Evolutionary conservation across 2,797 vertebrate genomes (phyloP).

Genomic region (Neostethus bicornis): DNA sequence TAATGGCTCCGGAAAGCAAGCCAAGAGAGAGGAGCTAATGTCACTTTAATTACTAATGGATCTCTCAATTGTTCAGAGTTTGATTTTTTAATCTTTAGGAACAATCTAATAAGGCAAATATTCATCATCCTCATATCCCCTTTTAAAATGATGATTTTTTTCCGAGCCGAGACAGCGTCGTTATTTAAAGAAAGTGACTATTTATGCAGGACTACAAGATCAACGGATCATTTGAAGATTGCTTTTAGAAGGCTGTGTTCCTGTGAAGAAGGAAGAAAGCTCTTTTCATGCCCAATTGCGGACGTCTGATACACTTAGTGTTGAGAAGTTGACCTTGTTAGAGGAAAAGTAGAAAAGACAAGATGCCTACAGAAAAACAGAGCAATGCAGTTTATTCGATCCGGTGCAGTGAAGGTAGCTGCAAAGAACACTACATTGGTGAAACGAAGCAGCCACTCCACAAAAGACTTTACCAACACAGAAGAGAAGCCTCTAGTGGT

Average conservation of each 20-base stretch:
- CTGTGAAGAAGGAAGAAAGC: slow-evolving; percentile 45
- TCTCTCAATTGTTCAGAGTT: slow-evolving; percentile 79
- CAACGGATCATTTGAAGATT: slow-evolving; percentile 77
- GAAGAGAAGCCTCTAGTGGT: too few species aligned
- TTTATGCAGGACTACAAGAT: slow-evolving; percentile 62
- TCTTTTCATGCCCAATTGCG: slow-evolving; percentile 52
- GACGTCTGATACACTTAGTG: slow-evolving; percentile 59
- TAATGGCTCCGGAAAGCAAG: slow-evolving; percentile 78
- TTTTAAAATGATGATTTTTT: slow-evolving; percentile 76
- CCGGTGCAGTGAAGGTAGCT: too few species aligned
- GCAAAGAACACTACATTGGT: too few species aligned
- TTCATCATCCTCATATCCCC: slow-evolving; percentile 79
- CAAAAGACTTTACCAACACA: too few species aligned
- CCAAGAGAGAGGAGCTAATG: slow-evolving; percentile 74
- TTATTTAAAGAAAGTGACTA: slow-evolving; percentile 75
- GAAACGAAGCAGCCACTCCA: too few species aligned
- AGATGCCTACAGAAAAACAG: too few species aligned
- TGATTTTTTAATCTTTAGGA: slow-evolving; percentile 79
- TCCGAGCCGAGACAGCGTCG: slow-evolving; percentile 51
- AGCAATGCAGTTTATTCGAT: too few species aligned
- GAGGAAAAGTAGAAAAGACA: too few species aligned
- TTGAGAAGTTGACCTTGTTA: slow-evolving; percentile 61
- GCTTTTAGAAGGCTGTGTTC: slow-evolving; percentile 67
- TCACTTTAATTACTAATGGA: slow-evolving; percentile 86
- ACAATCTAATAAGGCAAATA: slow-evolving; percentile 83